Conservation (phyloP, 2,888 invertebrate species). For the Phytoseiulus persimilis region DNA sequence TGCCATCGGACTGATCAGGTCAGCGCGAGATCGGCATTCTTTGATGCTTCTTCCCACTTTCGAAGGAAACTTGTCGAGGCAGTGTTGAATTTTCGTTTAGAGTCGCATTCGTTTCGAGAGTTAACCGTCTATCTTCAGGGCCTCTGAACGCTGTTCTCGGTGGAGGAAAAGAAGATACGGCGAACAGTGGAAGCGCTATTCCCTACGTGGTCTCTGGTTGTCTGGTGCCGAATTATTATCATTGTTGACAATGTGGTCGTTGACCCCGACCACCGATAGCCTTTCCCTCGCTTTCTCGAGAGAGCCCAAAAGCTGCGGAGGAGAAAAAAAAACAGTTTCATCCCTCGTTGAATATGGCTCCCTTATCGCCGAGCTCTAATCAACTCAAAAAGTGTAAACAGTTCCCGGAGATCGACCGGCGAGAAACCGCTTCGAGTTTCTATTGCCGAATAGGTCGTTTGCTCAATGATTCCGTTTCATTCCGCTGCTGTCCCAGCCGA, state of each 20-base stretch:
- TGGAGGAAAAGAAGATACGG: not conserved
- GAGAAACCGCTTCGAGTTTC: no score
- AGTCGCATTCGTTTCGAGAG: not conserved
- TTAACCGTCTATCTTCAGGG: not conserved
- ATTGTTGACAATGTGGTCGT: slow-evolving; percentile 5
- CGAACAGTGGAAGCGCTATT: not conserved
- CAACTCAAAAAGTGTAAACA: no score
- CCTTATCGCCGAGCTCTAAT: no score
- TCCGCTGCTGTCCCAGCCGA: no score
- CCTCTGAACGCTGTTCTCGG: not conserved
- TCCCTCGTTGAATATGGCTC: no score
- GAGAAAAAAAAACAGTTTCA: not conserved
- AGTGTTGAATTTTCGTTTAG: not conserved
- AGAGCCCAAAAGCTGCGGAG: not conserved
- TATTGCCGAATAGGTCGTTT: no score
- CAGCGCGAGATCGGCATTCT: no score
- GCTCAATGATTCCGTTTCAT: no score
- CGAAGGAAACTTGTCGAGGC: not conserved
- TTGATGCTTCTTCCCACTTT: no score
- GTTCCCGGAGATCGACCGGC: no score
- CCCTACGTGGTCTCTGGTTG: not conserved
- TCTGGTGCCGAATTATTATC: not conserved
- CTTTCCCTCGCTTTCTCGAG: not conserved
- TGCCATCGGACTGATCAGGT: no score
- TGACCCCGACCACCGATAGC: not conserved